These are phyloP conservation scores for Holothuria leucospilota DNA, from an alignment of 53 echinoderm and acorn worm genomes.

Conservation along the genomic window DNA sequence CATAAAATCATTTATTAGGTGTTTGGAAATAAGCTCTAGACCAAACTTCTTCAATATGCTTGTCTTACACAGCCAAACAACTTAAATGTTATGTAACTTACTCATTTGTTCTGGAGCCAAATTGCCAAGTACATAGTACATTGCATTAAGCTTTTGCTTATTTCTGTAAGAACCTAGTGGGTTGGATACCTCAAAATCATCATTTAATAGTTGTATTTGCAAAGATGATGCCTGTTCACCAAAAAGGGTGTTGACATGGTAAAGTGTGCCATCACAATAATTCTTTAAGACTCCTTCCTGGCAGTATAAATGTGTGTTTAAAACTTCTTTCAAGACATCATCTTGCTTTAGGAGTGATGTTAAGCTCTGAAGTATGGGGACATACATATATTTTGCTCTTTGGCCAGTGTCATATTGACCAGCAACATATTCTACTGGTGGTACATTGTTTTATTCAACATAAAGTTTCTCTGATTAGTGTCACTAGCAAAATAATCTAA, in stretches of 20 bases:
- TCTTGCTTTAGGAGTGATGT: not conserved
- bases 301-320: not conserved
- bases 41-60: too few relatives aligned
- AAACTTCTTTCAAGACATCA: conserved; percentile 11
- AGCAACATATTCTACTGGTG: not conserved
- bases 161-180: conserved; percentile 4
- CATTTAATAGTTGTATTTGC: not conserved
- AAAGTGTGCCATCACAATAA: conserved; percentile 22
- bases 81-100: conserved; percentile 37
- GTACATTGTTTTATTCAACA: not conserved
- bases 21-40: conserved; percentile 7
- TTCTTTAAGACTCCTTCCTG: not conserved
- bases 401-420: not conserved
- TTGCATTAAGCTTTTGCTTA: conserved; percentile 18
- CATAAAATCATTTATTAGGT: conserved; percentile 21
- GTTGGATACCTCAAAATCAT: conserved; percentile 31
- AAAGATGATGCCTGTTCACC: not conserved
- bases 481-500: too few relatives aligned
- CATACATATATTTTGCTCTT: not conserved
- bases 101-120: conserved; percentile 14
- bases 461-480: not conserved
- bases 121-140: conserved; percentile 6
- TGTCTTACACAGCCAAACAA: conserved; percentile 27
- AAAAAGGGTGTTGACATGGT: not conserved
- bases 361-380: conserved; percentile 13